A percentile compares a stretch with the other conserved stretches of the same genome.
Evolutionary conservation across 2,797 vertebrate genomes (phyloP).

Genomic region (Enteromius anoplus): DNA sequence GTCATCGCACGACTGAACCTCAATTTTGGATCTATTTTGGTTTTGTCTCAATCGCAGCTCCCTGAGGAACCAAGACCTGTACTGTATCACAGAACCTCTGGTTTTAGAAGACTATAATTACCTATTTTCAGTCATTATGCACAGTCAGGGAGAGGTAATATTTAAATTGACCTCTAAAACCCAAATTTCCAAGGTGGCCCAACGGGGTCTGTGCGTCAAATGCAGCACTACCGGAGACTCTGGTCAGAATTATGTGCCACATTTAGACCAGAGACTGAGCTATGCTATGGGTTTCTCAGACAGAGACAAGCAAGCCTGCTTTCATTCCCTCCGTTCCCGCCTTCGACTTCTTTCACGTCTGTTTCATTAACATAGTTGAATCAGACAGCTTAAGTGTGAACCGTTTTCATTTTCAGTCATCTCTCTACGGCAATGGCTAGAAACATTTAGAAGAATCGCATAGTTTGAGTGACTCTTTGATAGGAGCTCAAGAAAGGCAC

Average conservation of each 20-base stretch:
- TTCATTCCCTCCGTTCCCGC: conserved; percentile 46
- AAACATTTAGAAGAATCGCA: conserved; percentile 14
- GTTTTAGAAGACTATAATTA: conserved; percentile 48
- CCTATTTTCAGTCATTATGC: conserved; percentile 43
- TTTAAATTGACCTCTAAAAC: conserved; percentile 46
- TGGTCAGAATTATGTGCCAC: conserved; percentile 33
- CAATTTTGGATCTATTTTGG: conserved; percentile 56
- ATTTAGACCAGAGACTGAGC: conserved; percentile 35
- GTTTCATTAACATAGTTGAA: conserved; percentile 60
- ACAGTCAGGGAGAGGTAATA: conserved; percentile 33
- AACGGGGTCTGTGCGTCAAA: conserved; percentile 17
- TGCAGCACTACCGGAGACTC: conserved; percentile 13
- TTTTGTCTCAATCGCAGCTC: conserved; percentile 26
- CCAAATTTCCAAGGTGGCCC: conserved; percentile 43
- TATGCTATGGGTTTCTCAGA: conserved; percentile 35
- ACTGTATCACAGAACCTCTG: conserved; percentile 34
- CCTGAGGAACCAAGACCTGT: conserved; percentile 8
- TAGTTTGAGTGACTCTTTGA: conserved; percentile 12
- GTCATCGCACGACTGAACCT: conserved; percentile 32
- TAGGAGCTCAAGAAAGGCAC: conserved; percentile 12
- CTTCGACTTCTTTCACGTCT: conserved; percentile 40
- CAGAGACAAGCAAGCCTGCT: conserved; percentile 22
- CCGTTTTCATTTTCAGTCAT: conserved; percentile 41
- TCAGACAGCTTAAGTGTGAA: conserved; percentile 54
- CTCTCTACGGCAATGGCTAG: conserved; percentile 1